These are phyloP conservation scores for Albula goreensis DNA, from an alignment of 2,113 vertebrate genomes.

Conservation along the genomic window DNA sequence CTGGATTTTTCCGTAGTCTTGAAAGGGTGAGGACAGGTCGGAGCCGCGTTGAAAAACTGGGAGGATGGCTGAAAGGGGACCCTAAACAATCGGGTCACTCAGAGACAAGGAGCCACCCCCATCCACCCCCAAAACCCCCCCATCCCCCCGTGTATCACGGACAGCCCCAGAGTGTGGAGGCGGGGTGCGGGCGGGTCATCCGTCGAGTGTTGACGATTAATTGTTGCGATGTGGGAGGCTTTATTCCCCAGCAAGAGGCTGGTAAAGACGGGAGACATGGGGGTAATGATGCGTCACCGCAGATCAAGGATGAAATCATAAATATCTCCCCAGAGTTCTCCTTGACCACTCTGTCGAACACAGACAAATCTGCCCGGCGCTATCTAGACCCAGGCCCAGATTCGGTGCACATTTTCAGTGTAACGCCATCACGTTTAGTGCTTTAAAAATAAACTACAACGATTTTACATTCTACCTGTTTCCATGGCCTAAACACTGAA, in stretches of 20 bases:
- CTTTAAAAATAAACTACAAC: too few relatives aligned
- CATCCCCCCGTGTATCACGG: not conserved
- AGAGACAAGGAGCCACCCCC: constrained; percentile 8
- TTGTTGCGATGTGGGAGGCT: constrained; percentile 15
- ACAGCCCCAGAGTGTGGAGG: constrained; percentile 9
- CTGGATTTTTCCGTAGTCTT: constrained; percentile 34
- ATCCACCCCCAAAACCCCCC: not conserved
- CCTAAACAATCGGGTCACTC: constrained; percentile 40
- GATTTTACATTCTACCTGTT: too few relatives aligned
- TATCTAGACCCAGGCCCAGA: not conserved
- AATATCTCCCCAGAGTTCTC: constrained; percentile 44
- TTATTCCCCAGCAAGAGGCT: not conserved
- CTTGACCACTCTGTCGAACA: constrained; percentile 1
- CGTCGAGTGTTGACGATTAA: constrained; percentile 31
- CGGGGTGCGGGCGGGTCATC: constrained; percentile 11
- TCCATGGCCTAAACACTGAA: too few relatives aligned
- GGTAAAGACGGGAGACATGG: constrained; percentile 49
- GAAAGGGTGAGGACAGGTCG: constrained; percentile 48
- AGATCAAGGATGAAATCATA: constrained; percentile 54
- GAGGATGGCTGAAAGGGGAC: constrained; percentile 28
- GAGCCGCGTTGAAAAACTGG: constrained; percentile 22
- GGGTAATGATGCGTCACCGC: constrained; percentile 52
- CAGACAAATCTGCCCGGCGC: not conserved
- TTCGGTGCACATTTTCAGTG: not conserved
- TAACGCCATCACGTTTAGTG: too few relatives aligned